phyloP scores from a whole-genome alignment of 2,888 invertebrate genomes.

The Onthophagus sagittarius region DNA sequence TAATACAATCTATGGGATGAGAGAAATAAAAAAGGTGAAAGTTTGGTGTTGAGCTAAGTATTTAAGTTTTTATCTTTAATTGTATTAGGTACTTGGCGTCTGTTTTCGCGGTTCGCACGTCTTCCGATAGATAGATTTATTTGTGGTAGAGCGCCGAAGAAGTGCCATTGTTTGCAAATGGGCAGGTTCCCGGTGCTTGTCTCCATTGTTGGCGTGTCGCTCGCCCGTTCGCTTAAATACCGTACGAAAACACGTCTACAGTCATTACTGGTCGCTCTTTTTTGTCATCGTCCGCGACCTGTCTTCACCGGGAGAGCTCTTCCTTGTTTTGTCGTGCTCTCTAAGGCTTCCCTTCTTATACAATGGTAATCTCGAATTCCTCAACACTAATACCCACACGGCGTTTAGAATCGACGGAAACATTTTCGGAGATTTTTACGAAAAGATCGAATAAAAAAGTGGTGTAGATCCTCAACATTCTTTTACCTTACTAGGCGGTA shows the following conservation, averaged over 20 bases:
- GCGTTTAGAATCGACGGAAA: not conserved
- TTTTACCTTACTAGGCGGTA: not conserved
- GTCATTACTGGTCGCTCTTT: not conserved
- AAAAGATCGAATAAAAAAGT: not conserved
- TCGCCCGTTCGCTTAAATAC: conserved; percentile 8
- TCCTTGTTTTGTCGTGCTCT: not conserved
- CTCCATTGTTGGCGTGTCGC: conserved; percentile 8
- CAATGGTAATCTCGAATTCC: not conserved
- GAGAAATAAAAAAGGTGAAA: too few relatives aligned
- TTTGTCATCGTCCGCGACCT: not conserved
- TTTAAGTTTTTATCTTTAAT: not conserved
- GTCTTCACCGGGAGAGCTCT: not conserved
- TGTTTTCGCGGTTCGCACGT: conserved; percentile 27
- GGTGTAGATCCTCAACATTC: not conserved
- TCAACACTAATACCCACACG: not conserved
- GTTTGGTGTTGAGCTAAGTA: not conserved
- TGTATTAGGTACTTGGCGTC: not conserved
- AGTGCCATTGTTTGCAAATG: conserved; percentile 48
- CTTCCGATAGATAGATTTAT: conserved; percentile 35
- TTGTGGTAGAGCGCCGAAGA: conserved; percentile 30
- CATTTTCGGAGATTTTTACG: not conserved
- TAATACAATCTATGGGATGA: too few relatives aligned
- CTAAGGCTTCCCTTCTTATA: not conserved
- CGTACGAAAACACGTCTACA: conserved; percentile 10
- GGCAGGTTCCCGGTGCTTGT: not conserved